Evolutionary conservation across 2,113 vertebrate genomes (phyloP), one percentile per base, ranked within the genome.

Genomic region (Chionomys nivalis): DNA sequence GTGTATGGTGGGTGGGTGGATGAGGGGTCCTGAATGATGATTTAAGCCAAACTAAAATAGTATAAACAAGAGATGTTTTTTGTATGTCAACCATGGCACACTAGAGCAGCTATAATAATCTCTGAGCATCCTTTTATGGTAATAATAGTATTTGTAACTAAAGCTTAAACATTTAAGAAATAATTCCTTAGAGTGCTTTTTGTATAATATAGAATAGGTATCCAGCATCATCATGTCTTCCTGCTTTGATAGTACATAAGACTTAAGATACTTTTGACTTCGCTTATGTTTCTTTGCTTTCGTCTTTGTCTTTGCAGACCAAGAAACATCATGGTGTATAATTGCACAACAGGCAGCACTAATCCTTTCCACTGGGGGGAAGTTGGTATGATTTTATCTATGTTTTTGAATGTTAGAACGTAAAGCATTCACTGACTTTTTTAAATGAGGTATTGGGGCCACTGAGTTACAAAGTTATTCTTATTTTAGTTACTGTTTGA

Each of bases 321-420:
- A 94, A 99, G 98, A 97, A 99, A 98, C 97, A 98, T 99, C 83
- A 98, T 99, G 97, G 99, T 99, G 66, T 99, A 99, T 98, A 99
- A 99, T 96, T 99, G 99, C 97, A 99, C 99, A 12, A 99, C 99
- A 12, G 99, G 99, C 52, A 99, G 99, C 81, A 99, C 99, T 98
- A 99, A 99, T 98, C 99, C 99, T 66, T 99, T 99, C 97, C 99
- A 98, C 98, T 99, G 99, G 99, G 99, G 99, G 75, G 99, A 99
- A 99, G 99, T 99, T 95, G 99, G 99, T 99, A 99, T 98, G 99
- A 96, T 72, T 95, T 97, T 97, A 96, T 96, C 89, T 97, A 52
- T 97, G 93, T 86, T 96, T 97, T 83, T 97, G 87, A 98, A 75
- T 79, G 52, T 95, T 97, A 95, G 87, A 82, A 87, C 58, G 75